Evolutionary conservation across 2,113 vertebrate genomes (phyloP), one percentile per base, ranked within the genome.

Genomic region (Lampris incognitus): DNA sequence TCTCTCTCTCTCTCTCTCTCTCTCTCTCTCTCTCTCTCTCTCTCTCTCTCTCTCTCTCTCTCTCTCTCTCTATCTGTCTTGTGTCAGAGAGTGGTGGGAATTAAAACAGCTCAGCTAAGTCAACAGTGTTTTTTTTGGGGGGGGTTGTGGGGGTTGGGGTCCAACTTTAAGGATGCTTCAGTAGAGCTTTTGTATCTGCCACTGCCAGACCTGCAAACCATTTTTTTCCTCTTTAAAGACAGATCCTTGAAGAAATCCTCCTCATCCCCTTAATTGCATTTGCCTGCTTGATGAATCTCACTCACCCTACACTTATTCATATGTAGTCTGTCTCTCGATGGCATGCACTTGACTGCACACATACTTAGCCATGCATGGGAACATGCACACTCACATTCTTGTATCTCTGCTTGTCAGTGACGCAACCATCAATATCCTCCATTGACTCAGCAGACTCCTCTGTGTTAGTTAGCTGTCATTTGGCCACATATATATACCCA

Each of bases 51-150:
- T 11, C 10, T 54, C 51, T 54, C 51, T 54, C 10, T 54, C 1
- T 11, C 2, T 11, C 13, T 72, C 56, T 24, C 37, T 13, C 44
- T n/a, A 64, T 52, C 48, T 37, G 57, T 58, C 40, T 36, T 62
- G 1, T 63, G 49, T 54, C 48, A 63, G 70, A 75, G 69, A 13
- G 62, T 51, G 50, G 70, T 57, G 75, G 54, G 51, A 90, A 85
- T 90, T 83, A 73, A 79, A 74, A 76, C 77, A 82, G 71, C 79
- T 87, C 74, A 72, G 69, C 87, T 84, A 82, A 88, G 85, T 91
- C 88, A 91, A 84, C 77, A 91, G 75, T 69, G 3, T 24, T 24
- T 24, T 24, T 24, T 24, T 24, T 0, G 24, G 24, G 24, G 24
- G 24, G 24, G 24, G 24, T 24, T 24, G 69, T 76, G 76, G 79